Evolutionary conservation across 2,888 invertebrate species (phyloP).

Genomic region (Yponomeuta sedellus): DNA sequence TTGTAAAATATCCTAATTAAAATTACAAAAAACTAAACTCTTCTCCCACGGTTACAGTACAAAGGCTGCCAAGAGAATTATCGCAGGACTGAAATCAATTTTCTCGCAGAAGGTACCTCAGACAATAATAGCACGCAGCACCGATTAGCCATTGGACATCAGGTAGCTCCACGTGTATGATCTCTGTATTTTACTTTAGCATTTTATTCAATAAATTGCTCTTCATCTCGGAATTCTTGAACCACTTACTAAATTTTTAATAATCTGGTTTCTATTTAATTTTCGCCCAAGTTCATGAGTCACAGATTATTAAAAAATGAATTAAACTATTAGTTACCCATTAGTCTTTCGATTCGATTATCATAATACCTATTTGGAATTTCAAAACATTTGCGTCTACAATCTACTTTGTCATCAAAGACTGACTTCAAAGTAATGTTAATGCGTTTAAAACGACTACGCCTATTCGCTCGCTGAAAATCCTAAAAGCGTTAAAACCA

Average conservation of each 20-base stretch:
- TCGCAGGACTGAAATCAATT: slow-evolving; percentile 32
- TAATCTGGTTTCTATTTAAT: no score
- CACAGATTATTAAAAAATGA: no score
- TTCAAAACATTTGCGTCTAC: background rate
- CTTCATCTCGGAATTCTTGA: background rate
- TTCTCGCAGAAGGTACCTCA: slow-evolving; percentile 22
- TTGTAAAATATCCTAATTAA: background rate
- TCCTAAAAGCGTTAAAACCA: slow-evolving; percentile 36
- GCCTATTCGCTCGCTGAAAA: slow-evolving; percentile 32
- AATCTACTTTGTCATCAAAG: slow-evolving; percentile 4
- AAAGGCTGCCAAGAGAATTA: slow-evolving; percentile 20
- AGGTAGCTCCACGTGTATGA: background rate
- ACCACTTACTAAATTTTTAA: background rate
- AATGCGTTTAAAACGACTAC: slow-evolving; percentile 31
- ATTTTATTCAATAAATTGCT: background rate
- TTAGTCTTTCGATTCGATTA: no score
- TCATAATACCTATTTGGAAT: background rate
- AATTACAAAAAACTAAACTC: slow-evolving; percentile 5
- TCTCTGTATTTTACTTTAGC: background rate
- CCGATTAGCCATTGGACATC: slow-evolving; percentile 15
- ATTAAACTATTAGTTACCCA: no score
- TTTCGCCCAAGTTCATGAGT: no score
- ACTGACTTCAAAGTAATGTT: slow-evolving; percentile 10
- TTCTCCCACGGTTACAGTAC: slow-evolving; percentile 16
- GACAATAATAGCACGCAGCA: slow-evolving; percentile 18